Evolutionary conservation across 2,797 vertebrate genomes (phyloP).

Genomic region (Emys orbicularis): DNA sequence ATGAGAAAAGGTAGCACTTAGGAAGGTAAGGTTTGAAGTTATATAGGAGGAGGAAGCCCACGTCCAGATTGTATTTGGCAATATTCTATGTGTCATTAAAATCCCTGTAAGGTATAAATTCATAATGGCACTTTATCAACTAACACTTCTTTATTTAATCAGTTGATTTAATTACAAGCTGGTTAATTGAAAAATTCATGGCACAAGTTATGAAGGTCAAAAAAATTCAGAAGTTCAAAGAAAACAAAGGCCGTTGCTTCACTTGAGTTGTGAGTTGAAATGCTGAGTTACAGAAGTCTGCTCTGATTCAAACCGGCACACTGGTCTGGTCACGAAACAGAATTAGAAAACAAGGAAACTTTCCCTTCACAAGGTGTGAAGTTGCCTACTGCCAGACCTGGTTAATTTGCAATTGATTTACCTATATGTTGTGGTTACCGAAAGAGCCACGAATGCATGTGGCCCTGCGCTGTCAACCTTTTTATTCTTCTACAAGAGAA

Average conservation of each 20-base stretch:
- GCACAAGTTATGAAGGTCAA: constrained; percentile 78
- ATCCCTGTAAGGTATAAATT: constrained; percentile 67
- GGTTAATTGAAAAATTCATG: constrained; percentile 79
- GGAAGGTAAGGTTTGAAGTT: neutral
- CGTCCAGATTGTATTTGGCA: constrained; percentile 47
- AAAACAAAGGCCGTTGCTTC: constrained; percentile 60
- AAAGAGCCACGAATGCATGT: constrained; percentile 39
- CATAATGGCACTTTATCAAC: constrained; percentile 74
- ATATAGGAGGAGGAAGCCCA: constrained; percentile 16
- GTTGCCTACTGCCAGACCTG: constrained; percentile 18
- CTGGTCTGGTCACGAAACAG: constrained; percentile 48
- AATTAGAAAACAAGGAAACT: constrained; percentile 62
- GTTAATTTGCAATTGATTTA: constrained; percentile 58
- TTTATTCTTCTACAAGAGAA: neutral
- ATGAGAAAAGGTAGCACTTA: neutral
- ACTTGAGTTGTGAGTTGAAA: neutral
- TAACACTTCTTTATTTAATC: constrained; percentile 78
- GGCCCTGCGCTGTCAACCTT: constrained; percentile 5
- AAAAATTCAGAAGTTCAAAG: constrained; percentile 67
- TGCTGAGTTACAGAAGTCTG: constrained; percentile 41
- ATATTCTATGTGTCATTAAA: constrained; percentile 78
- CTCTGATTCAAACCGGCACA: constrained; percentile 65
- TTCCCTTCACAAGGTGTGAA: constrained; percentile 44
- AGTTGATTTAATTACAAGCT: constrained; percentile 79
- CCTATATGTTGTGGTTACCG: constrained; percentile 14